Evolutionary conservation across 1,140 invertebrate species (phyloP).

Genomic region (Formica exsecta): DNA sequence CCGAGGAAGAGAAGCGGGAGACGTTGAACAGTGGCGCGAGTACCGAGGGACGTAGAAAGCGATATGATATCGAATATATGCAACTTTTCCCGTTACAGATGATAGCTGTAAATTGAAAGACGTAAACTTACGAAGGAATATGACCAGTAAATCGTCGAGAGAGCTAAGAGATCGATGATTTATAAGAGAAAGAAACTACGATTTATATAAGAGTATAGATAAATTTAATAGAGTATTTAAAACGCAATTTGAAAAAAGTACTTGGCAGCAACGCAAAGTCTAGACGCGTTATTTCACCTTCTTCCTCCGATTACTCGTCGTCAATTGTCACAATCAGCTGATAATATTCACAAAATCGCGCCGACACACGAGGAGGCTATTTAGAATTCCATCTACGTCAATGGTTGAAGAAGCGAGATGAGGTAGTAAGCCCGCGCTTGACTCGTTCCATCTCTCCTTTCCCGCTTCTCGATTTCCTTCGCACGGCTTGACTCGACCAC

Average conservation of each 20-base stretch:
- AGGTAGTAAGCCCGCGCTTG: slow-evolving; percentile 75
- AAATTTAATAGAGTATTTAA: background rate
- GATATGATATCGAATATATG: background rate
- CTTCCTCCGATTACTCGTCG: background rate
- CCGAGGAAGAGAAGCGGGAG: slow-evolving; percentile 69
- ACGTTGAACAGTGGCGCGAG: slow-evolving; percentile 73
- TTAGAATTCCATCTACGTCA: slow-evolving; percentile 77
- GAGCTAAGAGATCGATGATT: background rate
- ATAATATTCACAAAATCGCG: slow-evolving; percentile 60
- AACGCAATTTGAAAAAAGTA: background rate
- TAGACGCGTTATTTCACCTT: background rate
- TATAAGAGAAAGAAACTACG: background rate
- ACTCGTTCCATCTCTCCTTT: slow-evolving; percentile 78
- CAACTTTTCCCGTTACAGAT: background rate
- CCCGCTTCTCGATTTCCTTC: slow-evolving; percentile 79
- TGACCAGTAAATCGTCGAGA: background rate
- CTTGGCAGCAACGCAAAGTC: background rate
- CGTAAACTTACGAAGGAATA: background rate
- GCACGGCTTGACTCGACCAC: slow-evolving; percentile 81
- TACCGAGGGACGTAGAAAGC: slow-evolving; percentile 68
- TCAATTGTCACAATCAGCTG: slow-evolving; percentile 38
- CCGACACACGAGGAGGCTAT: slow-evolving; percentile 67
- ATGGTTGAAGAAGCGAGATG: slow-evolving; percentile 74
- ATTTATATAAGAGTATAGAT: background rate
- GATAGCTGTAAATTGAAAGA: too few relatives aligned